Conservation (phyloP, 2,888 invertebrate species). For the Oligia strigilis region DNA sequence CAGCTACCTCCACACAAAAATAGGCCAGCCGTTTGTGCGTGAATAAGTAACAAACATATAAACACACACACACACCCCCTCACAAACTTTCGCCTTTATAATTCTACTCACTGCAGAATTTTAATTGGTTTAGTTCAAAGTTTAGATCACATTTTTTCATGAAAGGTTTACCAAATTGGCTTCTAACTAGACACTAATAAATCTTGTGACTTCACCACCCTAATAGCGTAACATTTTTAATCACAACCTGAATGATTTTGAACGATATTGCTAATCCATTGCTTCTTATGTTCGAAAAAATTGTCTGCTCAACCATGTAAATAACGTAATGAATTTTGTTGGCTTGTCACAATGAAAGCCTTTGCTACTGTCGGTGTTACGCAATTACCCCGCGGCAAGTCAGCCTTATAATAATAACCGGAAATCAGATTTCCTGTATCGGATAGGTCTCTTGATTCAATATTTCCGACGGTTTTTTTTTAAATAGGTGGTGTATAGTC, state of each 20-base stretch:
- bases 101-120: not conserved
- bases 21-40: too few relatives aligned
- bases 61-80: too few relatives aligned
- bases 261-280: not conserved
- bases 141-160: not conserved
- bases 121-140: not conserved
- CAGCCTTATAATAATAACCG: not conserved
- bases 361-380: not conserved
- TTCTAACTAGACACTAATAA: not conserved
- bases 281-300: too few relatives aligned
- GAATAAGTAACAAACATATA: too few relatives aligned
- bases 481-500: not conserved
- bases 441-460: not conserved
- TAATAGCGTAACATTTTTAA: not conserved
- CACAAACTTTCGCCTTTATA: too few relatives aligned
- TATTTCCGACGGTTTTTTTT: not conserved
- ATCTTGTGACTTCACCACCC: not conserved
- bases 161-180: not conserved
- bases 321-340: not conserved
- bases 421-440: not conserved
- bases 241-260: not conserved
- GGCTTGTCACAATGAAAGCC: too few relatives aligned
- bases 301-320: not conserved
- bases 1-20: too few relatives aligned
- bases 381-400: not conserved